Evolutionary conservation across 2,888 invertebrate species (phyloP).

Genomic region (Callyntrura guangdongensis): DNA sequence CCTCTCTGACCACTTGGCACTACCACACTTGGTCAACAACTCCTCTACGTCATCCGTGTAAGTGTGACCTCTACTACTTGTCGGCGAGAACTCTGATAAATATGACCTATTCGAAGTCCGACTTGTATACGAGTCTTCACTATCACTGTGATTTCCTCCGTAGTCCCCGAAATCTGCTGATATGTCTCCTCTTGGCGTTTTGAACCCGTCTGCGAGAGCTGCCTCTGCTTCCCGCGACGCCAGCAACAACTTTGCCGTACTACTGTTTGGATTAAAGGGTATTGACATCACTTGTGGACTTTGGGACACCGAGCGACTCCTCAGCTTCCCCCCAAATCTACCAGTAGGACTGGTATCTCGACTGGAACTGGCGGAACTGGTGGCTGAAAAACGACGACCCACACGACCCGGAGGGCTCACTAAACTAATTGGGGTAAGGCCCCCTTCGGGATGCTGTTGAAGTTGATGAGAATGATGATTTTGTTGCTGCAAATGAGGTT

Average conservation of each 20-base stretch:
- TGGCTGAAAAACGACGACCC: constrained; percentile 82
- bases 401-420: constrained; percentile 81
- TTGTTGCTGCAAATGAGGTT: constrained; percentile 65
- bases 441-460: not conserved
- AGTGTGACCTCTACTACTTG: constrained; percentile 81
- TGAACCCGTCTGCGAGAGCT: constrained; percentile 91
- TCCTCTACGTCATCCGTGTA: constrained; percentile 90
- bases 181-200: constrained; percentile 75
- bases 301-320: constrained; percentile 85
- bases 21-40: constrained; percentile 93
- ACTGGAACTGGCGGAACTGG: constrained; percentile 84
- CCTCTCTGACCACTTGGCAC: constrained; percentile 97
- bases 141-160: constrained; percentile 84
- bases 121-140: constrained; percentile 82
- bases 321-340: constrained; percentile 81
- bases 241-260: constrained; percentile 89
- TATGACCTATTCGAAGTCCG: constrained; percentile 83
- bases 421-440: constrained; percentile 51
- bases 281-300: constrained; percentile 80
- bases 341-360: constrained; percentile 84
- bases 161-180: constrained; percentile 83
- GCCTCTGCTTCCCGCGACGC: constrained; percentile 96
- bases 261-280: constrained; percentile 75
- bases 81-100: constrained; percentile 84
- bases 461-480: too few relatives aligned